Evolutionary conservation across 2,113 vertebrate genomes (phyloP).

Genomic region (Chloebia gouldiae): DNA sequence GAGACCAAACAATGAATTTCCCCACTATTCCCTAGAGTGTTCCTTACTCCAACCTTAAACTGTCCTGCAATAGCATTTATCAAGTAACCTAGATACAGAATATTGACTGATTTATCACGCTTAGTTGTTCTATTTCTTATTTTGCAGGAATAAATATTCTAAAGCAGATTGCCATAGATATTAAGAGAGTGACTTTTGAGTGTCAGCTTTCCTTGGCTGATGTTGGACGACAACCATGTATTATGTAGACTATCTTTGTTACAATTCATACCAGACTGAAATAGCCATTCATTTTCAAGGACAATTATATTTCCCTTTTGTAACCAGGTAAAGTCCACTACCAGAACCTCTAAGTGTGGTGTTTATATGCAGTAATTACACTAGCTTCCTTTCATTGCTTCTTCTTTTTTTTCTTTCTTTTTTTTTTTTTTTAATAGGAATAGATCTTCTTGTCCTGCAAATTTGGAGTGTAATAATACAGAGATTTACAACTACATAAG

Average conservation of each 20-base stretch:
- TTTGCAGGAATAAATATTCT: not conserved
- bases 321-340: not conserved
- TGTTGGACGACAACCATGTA: not conserved
- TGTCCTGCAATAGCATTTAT: not conserved
- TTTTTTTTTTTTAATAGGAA: not conserved
- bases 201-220: not conserved
- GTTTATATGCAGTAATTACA: not conserved
- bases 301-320: not conserved
- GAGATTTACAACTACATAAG: not conserved
- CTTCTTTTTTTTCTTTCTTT: not conserved
- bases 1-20: not conserved
- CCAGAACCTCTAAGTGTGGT: not conserved
- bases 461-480: not conserved
- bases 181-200: not conserved
- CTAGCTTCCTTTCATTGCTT: not conserved
- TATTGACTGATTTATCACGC: not conserved
- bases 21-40: not conserved
- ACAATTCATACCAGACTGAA: not conserved
- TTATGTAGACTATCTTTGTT: not conserved
- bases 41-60: not conserved
- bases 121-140: not conserved
- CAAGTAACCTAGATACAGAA: not conserved
- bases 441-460: not conserved
- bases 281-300: not conserved
- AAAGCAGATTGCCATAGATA: not conserved